Percentiles rank a stretch among this genome's conserved stretches.
phyloP scores from a whole-genome alignment of 2,888 invertebrate species.

The Tetragonisca angustula region DNA sequence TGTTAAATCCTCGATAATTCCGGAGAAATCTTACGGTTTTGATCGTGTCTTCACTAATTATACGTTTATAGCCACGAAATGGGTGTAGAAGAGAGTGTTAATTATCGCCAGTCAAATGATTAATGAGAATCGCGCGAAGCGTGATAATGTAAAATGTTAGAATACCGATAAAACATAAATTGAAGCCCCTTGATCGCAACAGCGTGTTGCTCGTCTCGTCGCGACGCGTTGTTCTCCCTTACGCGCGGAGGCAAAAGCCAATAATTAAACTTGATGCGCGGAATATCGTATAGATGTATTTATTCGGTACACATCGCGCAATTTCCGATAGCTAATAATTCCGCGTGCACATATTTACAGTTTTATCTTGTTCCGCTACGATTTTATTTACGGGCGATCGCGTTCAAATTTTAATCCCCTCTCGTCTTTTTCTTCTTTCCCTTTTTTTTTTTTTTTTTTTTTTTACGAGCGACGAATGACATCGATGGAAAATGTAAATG shows the following conservation, averaged over 20 bases:
- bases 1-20: too few species aligned
- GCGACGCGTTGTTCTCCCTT: too few species aligned
- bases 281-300: background rate
- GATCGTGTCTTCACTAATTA: background rate
- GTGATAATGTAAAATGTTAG: background rate
- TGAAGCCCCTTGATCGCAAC: background rate
- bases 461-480: too few species aligned
- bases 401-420: background rate
- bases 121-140: background rate
- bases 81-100: background rate
- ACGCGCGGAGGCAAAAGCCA: conserved; percentile 4
- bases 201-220: background rate
- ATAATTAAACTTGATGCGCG: conserved; percentile 15
- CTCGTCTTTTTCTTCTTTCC: too few species aligned
- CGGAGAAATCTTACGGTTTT: background rate
- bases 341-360: conserved; percentile 3
- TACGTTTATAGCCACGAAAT: background rate
- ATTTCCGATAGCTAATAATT: conserved; percentile 34
- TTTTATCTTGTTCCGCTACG: background rate
- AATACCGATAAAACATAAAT: conserved; percentile 2
- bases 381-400: background rate
- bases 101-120: background rate
- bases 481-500: background rate
- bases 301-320: conserved; percentile 8
- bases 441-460: background rate